A percentile compares a stretch with the other conserved stretches of the same genome.
These are phyloP conservation scores for Thera britannica DNA, from an alignment of 2,888 invertebrate species.

Conservation along the genomic window DNA sequence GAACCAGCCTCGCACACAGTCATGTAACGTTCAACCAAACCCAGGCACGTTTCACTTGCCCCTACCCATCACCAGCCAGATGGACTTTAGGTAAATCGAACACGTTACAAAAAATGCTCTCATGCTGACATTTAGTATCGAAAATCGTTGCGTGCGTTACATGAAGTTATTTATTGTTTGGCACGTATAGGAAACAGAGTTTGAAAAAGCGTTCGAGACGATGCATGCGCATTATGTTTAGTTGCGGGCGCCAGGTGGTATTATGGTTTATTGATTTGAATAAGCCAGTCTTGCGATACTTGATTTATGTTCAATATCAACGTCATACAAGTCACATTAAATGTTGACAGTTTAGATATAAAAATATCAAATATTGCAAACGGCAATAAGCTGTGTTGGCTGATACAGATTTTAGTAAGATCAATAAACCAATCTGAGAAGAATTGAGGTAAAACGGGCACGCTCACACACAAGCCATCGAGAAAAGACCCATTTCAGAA, in stretches of 20 bases:
- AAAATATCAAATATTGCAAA: not conserved
- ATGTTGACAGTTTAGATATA: not conserved
- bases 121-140: slow-evolving; percentile 13
- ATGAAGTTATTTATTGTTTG: not conserved
- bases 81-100: not conserved
- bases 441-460: not conserved
- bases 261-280: not conserved
- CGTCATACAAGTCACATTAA: not conserved
- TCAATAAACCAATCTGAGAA: not conserved
- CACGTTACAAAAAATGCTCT: not conserved
- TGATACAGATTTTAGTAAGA: not conserved
- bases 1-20: not conserved
- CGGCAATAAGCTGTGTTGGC: not conserved
- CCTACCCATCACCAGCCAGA: slow-evolving; percentile 23
- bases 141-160: not conserved
- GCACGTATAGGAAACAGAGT: not conserved
- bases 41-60: slow-evolving; percentile 15
- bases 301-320: not conserved
- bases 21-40: slow-evolving; percentile 20
- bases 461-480: slow-evolving; percentile 21
- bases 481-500: slow-evolving; percentile 14
- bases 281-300: not conserved
- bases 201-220: slow-evolving; percentile 4
- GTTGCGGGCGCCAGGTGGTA: not conserved
- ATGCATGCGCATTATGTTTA: slow-evolving; percentile 11